Base-by-base conservation (phyloP, 2,888 invertebrate species). In the Leucania comma region DNA sequence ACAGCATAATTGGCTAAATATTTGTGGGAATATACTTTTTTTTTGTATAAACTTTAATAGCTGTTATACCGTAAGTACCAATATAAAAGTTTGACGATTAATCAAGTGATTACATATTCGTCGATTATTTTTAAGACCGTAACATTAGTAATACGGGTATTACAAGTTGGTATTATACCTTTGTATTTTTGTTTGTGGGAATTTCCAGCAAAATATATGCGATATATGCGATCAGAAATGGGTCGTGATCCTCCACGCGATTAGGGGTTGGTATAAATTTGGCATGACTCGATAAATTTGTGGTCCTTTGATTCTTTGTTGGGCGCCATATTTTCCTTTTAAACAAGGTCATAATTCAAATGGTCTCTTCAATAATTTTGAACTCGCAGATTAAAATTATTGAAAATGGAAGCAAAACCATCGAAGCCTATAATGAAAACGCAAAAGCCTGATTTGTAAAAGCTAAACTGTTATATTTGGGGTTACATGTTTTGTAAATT, bases 21-120 rank as follows among this genome's bases (percentile, higher is more conserved):
- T 67, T 79, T 66, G 62, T 76, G 79, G 73, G 79, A 76, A 78
- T 24, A 8, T 32, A 20, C 57, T 26, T 71, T 78, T 71, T 72
- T 42, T 42, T 53, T 58, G 4, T 22, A 24, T 54, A 8, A 46
- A 63, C 14, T 57, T 59, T 22, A 61, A 64, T 50, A 48, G 48
- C 22, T 73, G 48, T 63, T 63, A 26, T 63, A 66, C 54, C 35
- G 35, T 66, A 62, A 59, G 61, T 53, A 5, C 20, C 29, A 54
- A 76, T 54, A 46, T 14, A 50, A 62, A 62, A 46, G 14, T 14
- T 26, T 22, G 57, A 48, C 38, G 10, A 63, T 79, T 46, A 60
- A 73, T 76, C 58, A 73, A 58, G 14, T 62, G 22, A 66, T 62
- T 50, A 54, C 14, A 22, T 58, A 58, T 51, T 29, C 17, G 1